phyloP scores from a whole-genome alignment of 2,797 vertebrate genomes.

The Chelonia mydas region DNA sequence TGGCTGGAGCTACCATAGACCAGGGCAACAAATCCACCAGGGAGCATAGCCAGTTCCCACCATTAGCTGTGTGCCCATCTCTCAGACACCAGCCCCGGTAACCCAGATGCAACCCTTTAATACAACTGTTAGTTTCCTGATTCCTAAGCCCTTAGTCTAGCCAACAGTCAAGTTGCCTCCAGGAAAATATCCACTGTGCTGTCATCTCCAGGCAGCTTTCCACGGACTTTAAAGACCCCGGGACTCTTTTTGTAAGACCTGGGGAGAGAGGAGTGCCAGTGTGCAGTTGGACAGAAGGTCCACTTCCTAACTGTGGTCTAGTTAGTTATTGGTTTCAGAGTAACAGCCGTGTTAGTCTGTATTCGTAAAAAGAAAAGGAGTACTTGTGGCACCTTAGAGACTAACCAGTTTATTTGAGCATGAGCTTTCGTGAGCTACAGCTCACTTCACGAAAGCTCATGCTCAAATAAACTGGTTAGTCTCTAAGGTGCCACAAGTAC shows the following conservation, averaged over 20 bases:
- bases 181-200: neutral
- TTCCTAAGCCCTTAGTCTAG: neutral
- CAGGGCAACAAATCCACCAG: neutral
- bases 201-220: neutral
- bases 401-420: too few species aligned
- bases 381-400: too few species aligned
- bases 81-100: neutral
- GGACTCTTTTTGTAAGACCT: neutral
- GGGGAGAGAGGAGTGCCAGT: neutral
- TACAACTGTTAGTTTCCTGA: neutral
- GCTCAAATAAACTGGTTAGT: too few species aligned
- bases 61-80: neutral
- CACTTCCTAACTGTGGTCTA: neutral
- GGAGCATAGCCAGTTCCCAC: neutral
- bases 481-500: too few species aligned
- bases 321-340: neutral
- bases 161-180: neutral
- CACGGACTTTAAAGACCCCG: neutral
- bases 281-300: neutral
- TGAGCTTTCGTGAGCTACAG: too few species aligned
- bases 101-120: neutral
- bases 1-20: neutral
- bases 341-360: too few species aligned
- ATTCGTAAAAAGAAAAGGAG: too few species aligned
- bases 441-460: too few species aligned